Conservation (phyloP, 1,140 invertebrate species). For the Heliconius eleuchia region DNA sequence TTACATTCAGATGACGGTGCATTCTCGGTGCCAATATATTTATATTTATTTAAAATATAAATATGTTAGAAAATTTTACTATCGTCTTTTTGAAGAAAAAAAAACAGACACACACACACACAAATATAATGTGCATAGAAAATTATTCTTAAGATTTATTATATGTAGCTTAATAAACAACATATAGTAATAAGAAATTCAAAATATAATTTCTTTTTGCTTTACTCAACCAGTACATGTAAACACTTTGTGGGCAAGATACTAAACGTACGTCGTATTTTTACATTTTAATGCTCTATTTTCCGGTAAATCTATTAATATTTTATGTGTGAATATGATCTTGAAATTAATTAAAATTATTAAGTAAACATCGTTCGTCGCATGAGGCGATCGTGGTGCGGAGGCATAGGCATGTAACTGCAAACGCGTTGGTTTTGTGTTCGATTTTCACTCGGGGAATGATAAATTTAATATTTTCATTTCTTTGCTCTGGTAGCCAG, state of each 20-base stretch:
- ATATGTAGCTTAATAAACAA: not conserved
- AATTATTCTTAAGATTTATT: not conserved
- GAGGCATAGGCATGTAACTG: not conserved
- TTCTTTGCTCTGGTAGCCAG: too few relatives aligned
- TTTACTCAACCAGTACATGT: not conserved
- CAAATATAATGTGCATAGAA: too few relatives aligned
- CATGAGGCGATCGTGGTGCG: too few relatives aligned
- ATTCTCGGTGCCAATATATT: too few relatives aligned
- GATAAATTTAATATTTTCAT: too few relatives aligned
- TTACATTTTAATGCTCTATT: constrained; percentile 3
- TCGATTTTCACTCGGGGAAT: too few relatives aligned
- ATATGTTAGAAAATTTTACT: too few relatives aligned
- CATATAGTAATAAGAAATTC: not conserved
- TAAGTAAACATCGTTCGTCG: not conserved
- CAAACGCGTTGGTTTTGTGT: not conserved
- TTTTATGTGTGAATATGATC: not conserved
- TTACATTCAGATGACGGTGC: too few relatives aligned
- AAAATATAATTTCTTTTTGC: not conserved
- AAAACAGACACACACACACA: too few relatives aligned
- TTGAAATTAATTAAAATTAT: not conserved
- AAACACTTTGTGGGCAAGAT: not conserved
- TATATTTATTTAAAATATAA: too few relatives aligned
- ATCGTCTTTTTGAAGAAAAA: too few relatives aligned
- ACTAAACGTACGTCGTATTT: not conserved
- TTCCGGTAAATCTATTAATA: constrained; percentile 10